Evolutionary conservation across 1,140 invertebrate genomes (phyloP).

Genomic region (Magallana ariakensis): DNA sequence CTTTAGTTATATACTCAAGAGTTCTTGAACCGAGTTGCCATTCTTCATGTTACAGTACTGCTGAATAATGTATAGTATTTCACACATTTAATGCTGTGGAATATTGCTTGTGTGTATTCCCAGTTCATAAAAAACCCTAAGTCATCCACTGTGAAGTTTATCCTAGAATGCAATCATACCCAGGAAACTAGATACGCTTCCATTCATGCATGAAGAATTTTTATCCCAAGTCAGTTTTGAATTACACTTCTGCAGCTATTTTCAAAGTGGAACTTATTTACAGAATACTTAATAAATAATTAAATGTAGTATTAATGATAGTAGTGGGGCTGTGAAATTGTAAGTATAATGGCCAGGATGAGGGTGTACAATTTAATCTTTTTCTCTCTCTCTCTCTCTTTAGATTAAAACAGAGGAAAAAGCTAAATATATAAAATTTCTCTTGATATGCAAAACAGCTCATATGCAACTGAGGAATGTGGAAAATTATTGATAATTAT

Average conservation of each 20-base stretch:
- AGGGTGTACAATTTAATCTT: background rate
- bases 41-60: background rate
- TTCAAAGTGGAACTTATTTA: background rate
- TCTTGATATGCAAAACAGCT: too few relatives aligned
- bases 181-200: background rate
- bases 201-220: background rate
- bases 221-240: too few relatives aligned
- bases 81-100: background rate
- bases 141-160: background rate
- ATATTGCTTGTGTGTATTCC: background rate
- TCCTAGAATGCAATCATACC: background rate
- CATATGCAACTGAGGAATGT: background rate
- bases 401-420: too few relatives aligned
- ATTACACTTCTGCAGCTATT: background rate
- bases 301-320: background rate
- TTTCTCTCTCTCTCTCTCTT: too few relatives aligned
- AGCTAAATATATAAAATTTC: too few relatives aligned
- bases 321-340: background rate
- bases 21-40: background rate
- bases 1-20: too few relatives aligned
- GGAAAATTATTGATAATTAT: slow-evolving; percentile 15
- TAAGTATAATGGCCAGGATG: background rate
- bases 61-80: background rate
- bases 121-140: background rate
- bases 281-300: background rate